phyloP scores from a whole-genome alignment of 2,888 invertebrate species.

The Philhelius pedissequus region DNA sequence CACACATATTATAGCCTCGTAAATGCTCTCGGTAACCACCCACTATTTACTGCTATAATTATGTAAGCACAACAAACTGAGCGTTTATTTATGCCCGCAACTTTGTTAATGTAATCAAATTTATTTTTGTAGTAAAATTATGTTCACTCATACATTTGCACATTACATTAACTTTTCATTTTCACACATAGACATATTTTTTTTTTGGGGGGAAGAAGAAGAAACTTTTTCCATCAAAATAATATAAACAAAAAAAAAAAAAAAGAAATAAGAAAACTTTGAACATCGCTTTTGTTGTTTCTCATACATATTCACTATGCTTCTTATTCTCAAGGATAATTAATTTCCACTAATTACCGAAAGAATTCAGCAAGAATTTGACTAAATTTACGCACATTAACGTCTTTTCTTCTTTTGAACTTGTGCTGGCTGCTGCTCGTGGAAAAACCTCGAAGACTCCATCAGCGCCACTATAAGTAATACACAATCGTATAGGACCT shows the following conservation, averaged over 20 bases:
- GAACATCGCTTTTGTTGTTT: conserved; percentile 15
- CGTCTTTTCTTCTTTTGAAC: conserved; percentile 20
- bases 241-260: neutral
- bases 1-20: neutral
- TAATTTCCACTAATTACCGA: conserved; percentile 64
- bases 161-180: neutral
- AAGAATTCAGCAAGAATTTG: conserved; percentile 42
- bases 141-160: neutral
- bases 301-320: conserved; percentile 41
- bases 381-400: conserved; percentile 27
- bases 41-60: conserved; percentile 30
- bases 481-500: no score
- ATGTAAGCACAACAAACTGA: conserved; percentile 5
- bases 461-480: no score
- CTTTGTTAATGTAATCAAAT: conserved; percentile 22
- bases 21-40: neutral
- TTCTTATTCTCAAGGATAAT: conserved; percentile 42
- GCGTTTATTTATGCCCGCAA: conserved; percentile 23
- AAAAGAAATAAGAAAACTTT: neutral
- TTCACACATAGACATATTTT: neutral
- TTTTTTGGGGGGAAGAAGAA: neutral
- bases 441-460: no score
- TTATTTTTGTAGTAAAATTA: conserved; percentile 15
- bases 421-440: no score
- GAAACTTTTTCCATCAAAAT: neutral